A percentile compares a stretch with the other conserved stretches of the same genome.
Evolutionary conservation across 2,797 vertebrate genomes (phyloP).

Genomic region (Chaunax sp.): DNA sequence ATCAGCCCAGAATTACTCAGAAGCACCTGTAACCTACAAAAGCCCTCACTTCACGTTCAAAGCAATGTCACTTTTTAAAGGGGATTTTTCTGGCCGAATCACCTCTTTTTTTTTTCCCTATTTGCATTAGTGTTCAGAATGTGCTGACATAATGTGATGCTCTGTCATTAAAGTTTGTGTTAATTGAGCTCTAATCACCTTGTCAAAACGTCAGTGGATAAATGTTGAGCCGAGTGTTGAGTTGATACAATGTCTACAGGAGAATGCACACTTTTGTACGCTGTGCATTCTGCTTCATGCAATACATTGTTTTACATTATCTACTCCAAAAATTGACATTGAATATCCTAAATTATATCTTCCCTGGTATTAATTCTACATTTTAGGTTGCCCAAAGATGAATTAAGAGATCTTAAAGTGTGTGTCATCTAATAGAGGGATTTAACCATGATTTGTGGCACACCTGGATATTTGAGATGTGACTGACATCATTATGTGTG

Average conservation of each 20-base stretch:
- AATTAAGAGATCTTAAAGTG: too few species aligned
- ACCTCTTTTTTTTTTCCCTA: conserved; percentile 29
- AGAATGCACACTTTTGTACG: too few species aligned
- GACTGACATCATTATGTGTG: too few species aligned
- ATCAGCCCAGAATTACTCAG: conserved; percentile 38
- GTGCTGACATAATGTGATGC: conserved; percentile 25
- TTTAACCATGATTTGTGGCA: too few species aligned
- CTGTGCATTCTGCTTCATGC: too few species aligned
- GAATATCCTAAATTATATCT: neutral
- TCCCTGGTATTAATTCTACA: too few species aligned
- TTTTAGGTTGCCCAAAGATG: too few species aligned
- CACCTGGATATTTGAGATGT: too few species aligned
- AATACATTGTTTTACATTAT: neutral
- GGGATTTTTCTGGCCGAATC: conserved; percentile 27
- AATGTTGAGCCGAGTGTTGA: conserved; percentile 9
- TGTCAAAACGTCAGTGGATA: conserved; percentile 33
- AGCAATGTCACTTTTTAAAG: conserved; percentile 51
- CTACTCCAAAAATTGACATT: neutral
- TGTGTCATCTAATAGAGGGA: too few species aligned
- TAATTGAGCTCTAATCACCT: conserved; percentile 50
- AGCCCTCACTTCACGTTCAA: conserved; percentile 39
- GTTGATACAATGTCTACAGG: neutral
- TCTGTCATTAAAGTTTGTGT: conserved; percentile 34
- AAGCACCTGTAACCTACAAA: conserved; percentile 46
- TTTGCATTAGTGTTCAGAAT: conserved; percentile 17